These are phyloP conservation scores for Oreortyx pictus DNA, from an alignment of 2,797 vertebrate species.

Conservation along the genomic window DNA sequence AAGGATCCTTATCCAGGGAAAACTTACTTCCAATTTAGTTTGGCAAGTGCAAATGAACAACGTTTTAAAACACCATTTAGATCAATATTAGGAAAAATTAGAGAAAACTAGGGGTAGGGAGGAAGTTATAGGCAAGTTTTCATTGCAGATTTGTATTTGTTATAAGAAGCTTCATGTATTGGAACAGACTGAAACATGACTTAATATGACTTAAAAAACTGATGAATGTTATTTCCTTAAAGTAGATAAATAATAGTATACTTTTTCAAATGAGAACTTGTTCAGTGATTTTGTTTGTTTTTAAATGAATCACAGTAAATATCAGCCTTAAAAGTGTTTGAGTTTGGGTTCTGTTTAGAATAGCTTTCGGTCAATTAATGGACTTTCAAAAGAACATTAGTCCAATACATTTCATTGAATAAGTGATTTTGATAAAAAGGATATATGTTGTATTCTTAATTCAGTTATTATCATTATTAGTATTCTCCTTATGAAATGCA, in stretches of 20 bases:
- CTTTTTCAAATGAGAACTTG: not conserved
- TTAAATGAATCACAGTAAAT: not conserved
- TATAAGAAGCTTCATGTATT: not conserved
- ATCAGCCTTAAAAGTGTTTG: not conserved
- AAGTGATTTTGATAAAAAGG: not conserved
- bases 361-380: not conserved
- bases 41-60: not conserved
- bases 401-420: not conserved
- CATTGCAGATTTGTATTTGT: not conserved
- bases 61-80: not conserved
- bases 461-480: not conserved
- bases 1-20: not conserved
- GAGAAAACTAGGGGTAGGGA: not conserved
- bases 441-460: not conserved
- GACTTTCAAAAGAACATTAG: not conserved
- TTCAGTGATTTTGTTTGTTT: accelerated
- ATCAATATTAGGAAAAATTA: not conserved
- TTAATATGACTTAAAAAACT: not conserved
- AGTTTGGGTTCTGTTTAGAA: not conserved
- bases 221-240: not conserved
- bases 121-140: accelerated
- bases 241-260: not conserved
- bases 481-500: not conserved
- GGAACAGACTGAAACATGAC: not conserved
- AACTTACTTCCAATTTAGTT: not conserved